Percentiles rank a stretch among this genome's conserved stretches.
Evolutionary conservation across 2,888 invertebrate species (phyloP).

Genomic region (Deilephila elpenor): DNA sequence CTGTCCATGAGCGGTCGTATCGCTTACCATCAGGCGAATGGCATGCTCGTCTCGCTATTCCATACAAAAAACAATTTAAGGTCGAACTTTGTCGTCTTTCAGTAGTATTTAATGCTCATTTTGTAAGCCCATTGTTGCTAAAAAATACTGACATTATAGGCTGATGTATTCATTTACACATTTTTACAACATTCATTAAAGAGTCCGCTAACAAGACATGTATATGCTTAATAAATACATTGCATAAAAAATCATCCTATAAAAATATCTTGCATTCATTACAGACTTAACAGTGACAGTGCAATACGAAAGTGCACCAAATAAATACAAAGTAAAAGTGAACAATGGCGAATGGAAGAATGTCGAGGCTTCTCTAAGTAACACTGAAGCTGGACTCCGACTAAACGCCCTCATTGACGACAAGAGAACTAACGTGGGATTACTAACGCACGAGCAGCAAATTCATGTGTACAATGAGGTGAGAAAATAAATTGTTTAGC

Average conservation of each 20-base stretch:
- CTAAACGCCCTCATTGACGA: conserved; percentile 63
- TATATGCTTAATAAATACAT: too few relatives aligned
- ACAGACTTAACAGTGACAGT: conserved; percentile 84
- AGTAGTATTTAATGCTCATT: too few relatives aligned
- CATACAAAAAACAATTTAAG: too few relatives aligned
- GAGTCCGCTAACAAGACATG: too few relatives aligned
- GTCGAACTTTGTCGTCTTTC: too few relatives aligned
- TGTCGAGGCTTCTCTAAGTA: conserved; percentile 64
- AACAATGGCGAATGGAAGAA: conserved; percentile 83
- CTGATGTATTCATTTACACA: too few relatives aligned
- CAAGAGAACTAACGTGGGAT: conserved; percentile 65
- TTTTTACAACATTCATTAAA: too few relatives aligned
- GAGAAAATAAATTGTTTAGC: conserved; percentile 24
- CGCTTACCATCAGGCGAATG: too few relatives aligned
- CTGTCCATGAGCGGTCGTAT: too few relatives aligned
- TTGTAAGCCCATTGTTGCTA: too few relatives aligned
- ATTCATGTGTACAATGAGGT: conserved; percentile 78
- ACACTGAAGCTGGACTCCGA: conserved; percentile 56
- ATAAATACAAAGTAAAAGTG: conserved; percentile 69
- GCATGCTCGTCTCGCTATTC: too few relatives aligned
- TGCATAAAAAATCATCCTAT: not conserved
- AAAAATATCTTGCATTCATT: not conserved
- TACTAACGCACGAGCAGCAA: conserved; percentile 67
- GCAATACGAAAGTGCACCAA: conserved; percentile 75
- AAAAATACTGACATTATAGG: too few relatives aligned